Base-by-base conservation (phyloP, 2,888 invertebrate species). In the Macrophya alboannulata region DNA sequence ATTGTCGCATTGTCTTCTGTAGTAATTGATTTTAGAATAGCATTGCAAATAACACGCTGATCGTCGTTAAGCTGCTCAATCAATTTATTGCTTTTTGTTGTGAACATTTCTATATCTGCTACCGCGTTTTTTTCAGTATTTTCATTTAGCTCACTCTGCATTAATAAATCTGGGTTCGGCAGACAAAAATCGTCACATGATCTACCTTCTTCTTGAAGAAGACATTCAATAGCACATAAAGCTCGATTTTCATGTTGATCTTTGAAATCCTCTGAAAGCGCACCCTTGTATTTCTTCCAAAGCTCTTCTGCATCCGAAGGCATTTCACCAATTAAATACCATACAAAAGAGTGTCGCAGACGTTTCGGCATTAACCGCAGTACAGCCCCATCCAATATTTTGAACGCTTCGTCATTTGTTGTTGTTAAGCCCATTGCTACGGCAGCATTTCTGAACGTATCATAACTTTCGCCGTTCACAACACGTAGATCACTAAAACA, bases 401-500 rank as follows among this genome's bases (percentile, higher is more conserved):
- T 45, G 48, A 85, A 82, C 90, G 90, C 91, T 68, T 90, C 88
- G 59, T 43, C 68, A 85, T 92, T 90, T 86, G 92, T 88, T 84
- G 88, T 88, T 8, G 91, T 86, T 37, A 92, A 84, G 25, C 87
- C 86, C n/a, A 85, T 76, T 71, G 77, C 84, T 43, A 84, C 25
- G 21, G 89, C 89, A 72, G 89, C 89, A 55, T 88, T 86, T 62
- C 86, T 43, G 79, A 86, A 90, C 8, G 88, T 89, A 8, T 25
- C 45, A 86, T 86, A 85, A 12, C 86, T 31, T 45, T 76, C 72
- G 21, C 89, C 88, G 82, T 89, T 71, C 3, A 86, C 87, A 40
- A 86, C 89, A n/a, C 87, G 10, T 62, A 88, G 31, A 72, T 88
- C 79, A 43, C 84, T 72, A 74, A 88, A 88, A 31, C 86, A 85